A percentile compares a stretch with the other conserved stretches of the same genome.
These are phyloP conservation scores for Tylochromis polylepis DNA, from an alignment of 2,113 vertebrate species.

Conservation along the genomic window DNA sequence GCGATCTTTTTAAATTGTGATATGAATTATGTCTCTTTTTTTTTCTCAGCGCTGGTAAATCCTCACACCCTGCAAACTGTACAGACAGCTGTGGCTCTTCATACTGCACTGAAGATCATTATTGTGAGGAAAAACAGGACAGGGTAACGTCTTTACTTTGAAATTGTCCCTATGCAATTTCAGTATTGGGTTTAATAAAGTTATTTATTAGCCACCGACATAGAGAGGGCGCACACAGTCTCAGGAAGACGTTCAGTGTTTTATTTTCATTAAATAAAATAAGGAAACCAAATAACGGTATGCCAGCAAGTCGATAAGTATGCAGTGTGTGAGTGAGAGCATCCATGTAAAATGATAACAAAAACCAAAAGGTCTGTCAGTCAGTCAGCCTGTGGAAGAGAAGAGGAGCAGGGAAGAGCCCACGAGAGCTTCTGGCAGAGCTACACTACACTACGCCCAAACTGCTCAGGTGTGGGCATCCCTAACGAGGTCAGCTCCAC, in stretches of 20 bases:
- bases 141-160: fast-evolving
- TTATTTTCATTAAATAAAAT: not conserved
- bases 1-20: not conserved
- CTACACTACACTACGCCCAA: not conserved
- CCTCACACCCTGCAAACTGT: not conserved
- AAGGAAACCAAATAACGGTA: not conserved
- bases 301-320: not conserved
- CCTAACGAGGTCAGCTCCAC: not conserved
- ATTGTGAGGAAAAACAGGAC: not conserved
- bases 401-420: no score
- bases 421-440: not conserved
- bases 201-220: not conserved
- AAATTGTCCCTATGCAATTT: not conserved
- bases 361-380: fast-evolving
- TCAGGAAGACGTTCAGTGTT: fast-evolving
- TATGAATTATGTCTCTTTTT: not conserved
- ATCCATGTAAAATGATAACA: not conserved
- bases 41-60: not conserved
- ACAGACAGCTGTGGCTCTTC: not conserved
- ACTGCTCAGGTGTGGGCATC: not conserved
- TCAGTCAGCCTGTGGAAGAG: not conserved
- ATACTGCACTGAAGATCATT: fast-evolving
- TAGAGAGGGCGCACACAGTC: fast-evolving
- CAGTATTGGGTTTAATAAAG: not conserved
- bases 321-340: not conserved